Conservation (phyloP, 2,797 vertebrate species). For the Ctenopoma multispine region DNA sequence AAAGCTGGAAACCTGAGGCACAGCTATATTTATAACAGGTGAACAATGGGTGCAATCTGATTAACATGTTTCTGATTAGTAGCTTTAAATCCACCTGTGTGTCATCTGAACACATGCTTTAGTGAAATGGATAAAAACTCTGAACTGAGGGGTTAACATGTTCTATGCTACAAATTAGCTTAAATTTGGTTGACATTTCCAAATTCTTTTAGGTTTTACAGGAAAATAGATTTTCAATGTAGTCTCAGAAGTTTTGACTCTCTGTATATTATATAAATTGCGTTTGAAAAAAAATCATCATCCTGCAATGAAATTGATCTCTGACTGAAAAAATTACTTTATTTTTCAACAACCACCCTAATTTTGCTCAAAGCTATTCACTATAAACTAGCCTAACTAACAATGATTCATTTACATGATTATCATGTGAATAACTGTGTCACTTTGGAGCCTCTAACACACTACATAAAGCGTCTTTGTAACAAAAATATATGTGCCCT, state of each 20-base stretch:
- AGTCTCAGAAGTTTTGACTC: too few species aligned
- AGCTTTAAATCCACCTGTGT: background rate
- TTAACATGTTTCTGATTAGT: background rate
- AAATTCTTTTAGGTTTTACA: too few species aligned
- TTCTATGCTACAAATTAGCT: too few species aligned
- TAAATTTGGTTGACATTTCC: too few species aligned
- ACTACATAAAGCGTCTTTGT: background rate
- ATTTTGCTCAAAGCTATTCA: background rate
- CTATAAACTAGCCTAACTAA: background rate
- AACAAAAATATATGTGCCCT: conserved; percentile 23
- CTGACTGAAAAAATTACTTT: background rate
- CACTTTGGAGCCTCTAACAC: background rate
- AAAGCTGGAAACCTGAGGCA: background rate
- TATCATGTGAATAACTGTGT: conserved; percentile 1
- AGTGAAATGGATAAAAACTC: too few species aligned
- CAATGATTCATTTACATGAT: conserved; percentile 16
- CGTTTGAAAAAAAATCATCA: background rate
- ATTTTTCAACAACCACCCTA: background rate
- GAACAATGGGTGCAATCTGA: background rate
- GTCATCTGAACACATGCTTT: background rate
- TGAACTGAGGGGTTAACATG: too few species aligned
- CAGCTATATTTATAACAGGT: background rate
- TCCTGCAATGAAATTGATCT: background rate
- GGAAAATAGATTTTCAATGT: too few species aligned
- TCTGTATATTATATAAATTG: too few species aligned